Evolutionary conservation across 2,888 invertebrate species (phyloP), one percentile per base, ranked within the genome.

Genomic region (Drosophila stalkeri): DNA sequence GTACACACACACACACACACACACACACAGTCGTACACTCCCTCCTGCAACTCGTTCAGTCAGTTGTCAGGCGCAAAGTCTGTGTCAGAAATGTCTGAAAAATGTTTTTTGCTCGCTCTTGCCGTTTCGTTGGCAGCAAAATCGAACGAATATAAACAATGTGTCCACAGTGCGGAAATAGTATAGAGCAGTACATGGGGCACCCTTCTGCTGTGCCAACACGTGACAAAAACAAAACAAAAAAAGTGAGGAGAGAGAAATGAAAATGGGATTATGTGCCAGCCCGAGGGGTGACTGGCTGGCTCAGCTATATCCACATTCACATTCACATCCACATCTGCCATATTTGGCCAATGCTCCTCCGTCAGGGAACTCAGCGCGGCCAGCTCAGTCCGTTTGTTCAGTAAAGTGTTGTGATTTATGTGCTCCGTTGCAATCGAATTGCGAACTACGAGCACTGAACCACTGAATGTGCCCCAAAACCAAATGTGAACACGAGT

Each of bases 111-210:
- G 56, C 77, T 70, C 69, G 60, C 66, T 37, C 37, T 27, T 81
- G 63, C 70, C 73, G 74, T 81, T 82, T 80, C 71, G 82, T 75
- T 85, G 88, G 88, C 84, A 87, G 86, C 76, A 87, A 84, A 84
- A 84, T 84, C 88, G 88, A 84, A 84, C 74, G 76, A 87, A 80
- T 85, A 88, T 84, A 87, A 87, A 84, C 84, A 84, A 87, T 80
- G 62, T 74, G 68, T 70, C 69, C 80, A 75, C 75, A 52, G 64
- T 52, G 62, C 35, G 55, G 57, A 33, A 27, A 54, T 16, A 6
- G 7, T 35, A 31, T 37, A 11, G 37, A 14, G 27, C 3, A 5
- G 27, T 5, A 5, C 27, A 23, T 3, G 37, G 35, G 8, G 43
- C 2, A 12, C 62, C 2, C 20, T 37, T 54, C 20, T 3, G 31